A percentile compares a stretch with the other conserved stretches of the same genome.
phyloP scores from a whole-genome alignment of 2,888 invertebrate species.

The Polia nebulosa region DNA sequence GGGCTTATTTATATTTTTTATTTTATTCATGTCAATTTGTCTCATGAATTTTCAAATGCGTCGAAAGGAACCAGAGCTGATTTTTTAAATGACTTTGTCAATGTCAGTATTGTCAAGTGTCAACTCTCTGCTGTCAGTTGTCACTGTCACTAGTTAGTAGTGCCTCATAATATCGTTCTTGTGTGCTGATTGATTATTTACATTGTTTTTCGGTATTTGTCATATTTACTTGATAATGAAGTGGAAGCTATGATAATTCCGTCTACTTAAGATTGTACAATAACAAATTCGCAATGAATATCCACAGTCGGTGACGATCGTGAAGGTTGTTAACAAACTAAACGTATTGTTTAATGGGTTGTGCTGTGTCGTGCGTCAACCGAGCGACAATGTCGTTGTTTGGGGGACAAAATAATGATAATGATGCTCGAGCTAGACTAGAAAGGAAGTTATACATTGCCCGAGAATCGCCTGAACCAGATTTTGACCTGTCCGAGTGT shows the following conservation, averaged over 20 bases:
- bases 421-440: slow-evolving; percentile 78
- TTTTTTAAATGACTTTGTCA: background rate
- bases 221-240: slow-evolving; percentile 28
- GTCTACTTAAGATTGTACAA: slow-evolving; percentile 20
- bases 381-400: slow-evolving; percentile 86
- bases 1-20: background rate
- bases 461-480: slow-evolving; percentile 94
- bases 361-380: slow-evolving; percentile 84
- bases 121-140: slow-evolving; percentile 24
- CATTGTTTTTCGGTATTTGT: slow-evolving; percentile 49
- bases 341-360: slow-evolving; percentile 84
- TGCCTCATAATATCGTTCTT: slow-evolving; percentile 8
- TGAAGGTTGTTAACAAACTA: slow-evolving; percentile 56
- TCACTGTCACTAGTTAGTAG: slow-evolving; percentile 21
- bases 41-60: background rate
- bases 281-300: slow-evolving; percentile 67
- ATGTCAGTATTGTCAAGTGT: slow-evolving; percentile 17
- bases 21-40: background rate
- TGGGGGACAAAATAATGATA: slow-evolving; percentile 77
- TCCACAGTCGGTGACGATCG: slow-evolving; percentile 71
- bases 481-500: slow-evolving; percentile 95
- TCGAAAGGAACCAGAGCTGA: background rate
- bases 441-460: slow-evolving; percentile 89
- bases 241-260: slow-evolving; percentile 33
- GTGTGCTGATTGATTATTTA: slow-evolving; percentile 51